Evolutionary conservation across 2,797 vertebrate species (phyloP).

Genomic region (Enteromius viviparus): DNA sequence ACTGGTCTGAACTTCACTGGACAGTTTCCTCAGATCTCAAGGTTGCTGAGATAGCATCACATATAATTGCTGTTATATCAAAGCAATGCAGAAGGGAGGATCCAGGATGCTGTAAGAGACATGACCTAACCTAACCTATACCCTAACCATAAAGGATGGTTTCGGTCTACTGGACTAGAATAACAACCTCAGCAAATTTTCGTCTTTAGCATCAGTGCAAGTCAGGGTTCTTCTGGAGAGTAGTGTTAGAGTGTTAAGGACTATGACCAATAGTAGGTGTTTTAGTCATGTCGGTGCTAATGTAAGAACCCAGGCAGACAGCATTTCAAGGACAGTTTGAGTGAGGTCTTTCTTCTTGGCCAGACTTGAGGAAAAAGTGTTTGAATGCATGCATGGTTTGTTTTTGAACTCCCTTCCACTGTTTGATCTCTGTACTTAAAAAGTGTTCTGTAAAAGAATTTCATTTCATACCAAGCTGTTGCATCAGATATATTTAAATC

Average conservation of each 20-base stretch:
- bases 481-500: not conserved
- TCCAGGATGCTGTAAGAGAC: slow-evolving; percentile 26
- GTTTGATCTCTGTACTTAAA: slow-evolving; percentile 33
- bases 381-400: slow-evolving; percentile 1
- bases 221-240: not conserved
- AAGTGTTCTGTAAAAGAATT: slow-evolving; percentile 26
- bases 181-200: slow-evolving; percentile 32
- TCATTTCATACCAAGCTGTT: not conserved
- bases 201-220: not conserved
- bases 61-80: slow-evolving; percentile 31
- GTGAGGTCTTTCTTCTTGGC: slow-evolving; percentile 28
- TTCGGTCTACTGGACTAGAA: not conserved
- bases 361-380: slow-evolving; percentile 41
- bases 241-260: not conserved
- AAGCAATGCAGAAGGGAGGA: slow-evolving; percentile 22
- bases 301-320: slow-evolving; percentile 3
- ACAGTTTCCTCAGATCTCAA: slow-evolving; percentile 31
- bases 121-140: slow-evolving; percentile 7
- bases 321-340: slow-evolving; percentile 37
- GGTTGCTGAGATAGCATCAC: slow-evolving; percentile 38
- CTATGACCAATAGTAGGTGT: not conserved
- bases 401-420: not conserved
- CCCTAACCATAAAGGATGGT: slow-evolving; percentile 19
- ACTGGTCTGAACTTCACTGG: not conserved
- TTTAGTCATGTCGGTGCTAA: not conserved